These are phyloP conservation scores for Leptinotarsa lineolata DNA, from an alignment of 1,140 invertebrate genomes.

Conservation along the genomic window DNA sequence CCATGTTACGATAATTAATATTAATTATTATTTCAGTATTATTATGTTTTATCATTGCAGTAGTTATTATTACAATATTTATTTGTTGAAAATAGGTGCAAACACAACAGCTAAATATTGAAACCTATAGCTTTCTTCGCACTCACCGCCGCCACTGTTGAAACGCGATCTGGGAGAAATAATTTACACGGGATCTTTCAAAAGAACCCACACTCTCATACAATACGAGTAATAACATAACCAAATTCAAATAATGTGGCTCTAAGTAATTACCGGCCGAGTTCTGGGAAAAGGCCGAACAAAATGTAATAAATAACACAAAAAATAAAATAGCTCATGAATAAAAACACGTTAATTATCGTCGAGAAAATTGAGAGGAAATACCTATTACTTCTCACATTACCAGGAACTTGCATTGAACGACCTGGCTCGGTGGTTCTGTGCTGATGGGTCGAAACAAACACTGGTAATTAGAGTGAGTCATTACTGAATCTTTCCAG, in stretches of 20 bases:
- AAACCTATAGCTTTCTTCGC: no score
- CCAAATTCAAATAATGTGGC: background rate
- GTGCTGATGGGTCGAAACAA: background rate
- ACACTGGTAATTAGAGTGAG: conserved; percentile 6
- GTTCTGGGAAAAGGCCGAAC: background rate
- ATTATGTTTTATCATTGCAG: no score
- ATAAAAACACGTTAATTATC: background rate
- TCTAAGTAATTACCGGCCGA: background rate
- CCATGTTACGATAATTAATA: no score
- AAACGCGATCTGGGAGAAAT: no score
- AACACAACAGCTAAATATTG: no score
- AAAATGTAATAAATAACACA: conserved; percentile 1
- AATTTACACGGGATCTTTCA: background rate
- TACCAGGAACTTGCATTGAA: background rate
- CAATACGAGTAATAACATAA: background rate
- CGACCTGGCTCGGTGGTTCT: background rate
- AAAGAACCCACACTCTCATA: background rate
- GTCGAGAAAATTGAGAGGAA: conserved; percentile 2
- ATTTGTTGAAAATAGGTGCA: no score
- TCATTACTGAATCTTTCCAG: background rate
- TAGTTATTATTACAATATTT: no score
- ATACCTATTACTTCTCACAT: conserved; percentile 8
- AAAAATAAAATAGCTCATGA: background rate
- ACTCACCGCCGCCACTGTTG: no score
- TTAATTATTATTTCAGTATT: no score